Conservation (phyloP, 2,113 vertebrate species). For the Sinocyclocheilus grahami region DNA sequence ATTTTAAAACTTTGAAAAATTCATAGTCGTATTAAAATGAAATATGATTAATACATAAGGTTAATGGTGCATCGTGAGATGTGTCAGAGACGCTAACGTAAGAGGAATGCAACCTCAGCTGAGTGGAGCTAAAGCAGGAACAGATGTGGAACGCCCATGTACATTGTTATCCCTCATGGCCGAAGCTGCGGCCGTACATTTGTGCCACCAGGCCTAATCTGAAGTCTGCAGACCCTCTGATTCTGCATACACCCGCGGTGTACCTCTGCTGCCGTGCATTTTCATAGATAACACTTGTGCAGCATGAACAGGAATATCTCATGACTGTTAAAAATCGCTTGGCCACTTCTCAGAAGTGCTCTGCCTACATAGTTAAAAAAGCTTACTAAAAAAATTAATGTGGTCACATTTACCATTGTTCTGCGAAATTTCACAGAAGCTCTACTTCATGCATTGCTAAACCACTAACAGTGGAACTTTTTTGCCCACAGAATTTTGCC, state of each 20-base stretch:
- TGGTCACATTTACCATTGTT: neutral
- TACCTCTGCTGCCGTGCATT: slow-evolving; percentile 2
- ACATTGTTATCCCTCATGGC: slow-evolving; percentile 13
- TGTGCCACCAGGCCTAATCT: slow-evolving; percentile 33
- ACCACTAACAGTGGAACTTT: neutral
- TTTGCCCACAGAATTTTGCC: neutral
- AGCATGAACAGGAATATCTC: neutral
- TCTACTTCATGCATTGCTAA: neutral
- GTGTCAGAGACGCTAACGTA: neutral
- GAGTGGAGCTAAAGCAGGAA: slow-evolving; percentile 63
- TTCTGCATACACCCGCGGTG: neutral
- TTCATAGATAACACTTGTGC: slow-evolving; percentile 34
- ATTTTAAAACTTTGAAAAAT: neutral
- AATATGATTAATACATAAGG: neutral
- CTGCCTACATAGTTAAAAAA: neutral
- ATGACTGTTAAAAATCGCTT: neutral
- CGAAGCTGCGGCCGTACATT: neutral
- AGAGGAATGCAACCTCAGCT: slow-evolving; percentile 62
- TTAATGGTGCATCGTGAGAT: slow-evolving; percentile 2
- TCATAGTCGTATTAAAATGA: neutral
- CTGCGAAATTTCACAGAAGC: neutral
- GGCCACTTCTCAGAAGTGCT: neutral
- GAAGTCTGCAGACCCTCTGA: slow-evolving; percentile 1
- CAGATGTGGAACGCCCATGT: slow-evolving; percentile 70
- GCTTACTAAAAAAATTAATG: neutral